Base-by-base conservation (phyloP, 2,888 invertebrate genomes). In the Sarcophaga variegata region DNA sequence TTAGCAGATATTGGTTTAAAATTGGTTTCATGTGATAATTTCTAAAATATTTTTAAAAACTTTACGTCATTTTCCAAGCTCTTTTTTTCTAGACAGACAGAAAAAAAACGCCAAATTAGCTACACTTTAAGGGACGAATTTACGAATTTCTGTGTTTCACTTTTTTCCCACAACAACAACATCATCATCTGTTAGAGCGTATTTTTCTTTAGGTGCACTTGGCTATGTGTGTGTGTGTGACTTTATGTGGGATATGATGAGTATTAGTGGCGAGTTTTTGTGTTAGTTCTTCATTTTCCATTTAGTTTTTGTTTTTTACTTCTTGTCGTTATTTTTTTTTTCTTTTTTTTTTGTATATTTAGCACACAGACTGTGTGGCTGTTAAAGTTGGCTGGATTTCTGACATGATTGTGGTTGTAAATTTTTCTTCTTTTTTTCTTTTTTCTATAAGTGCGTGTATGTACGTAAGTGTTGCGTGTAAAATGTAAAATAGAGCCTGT, bases 341-440 rank as follows among this genome's bases (percentile, higher is more conserved):
- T 62, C 25, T 76, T 62, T 72, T 82, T 71, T 72, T 85, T 37
- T 83, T 80, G 72, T 82, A 63, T 66, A 82, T 87, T 87, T 84
- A 84, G 79, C 79, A 81, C 87, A 87, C 88, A 88, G 88, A 88
- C 88, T 81, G 83, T 88, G 83, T 83, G 86, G 88, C 85, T 83
- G 85, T 85, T 88, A 81, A 83, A 87, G 83, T 86, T 84, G 86
- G 86, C 83, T 88, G 87, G 88, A 86, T 90, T 81, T 84, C 85
- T 85, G 87, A 86, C 85, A 83, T 83, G 86, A 82, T 80, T 88
- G 84, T 82, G 86, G 89, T 90, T 91, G 90, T 37, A 37, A 37
- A 37, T 37, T 37, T 37, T 37, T 8, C 37, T 37, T 37, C 6
- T 37, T 6, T 37, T 37, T 37, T 8, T 20, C 20, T 37, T 6